A percentile compares a stretch with the other conserved stretches of the same genome.
These are phyloP conservation scores for Drosophila quasianomalipes DNA, from an alignment of 2,888 invertebrate species.

Conservation along the genomic window DNA sequence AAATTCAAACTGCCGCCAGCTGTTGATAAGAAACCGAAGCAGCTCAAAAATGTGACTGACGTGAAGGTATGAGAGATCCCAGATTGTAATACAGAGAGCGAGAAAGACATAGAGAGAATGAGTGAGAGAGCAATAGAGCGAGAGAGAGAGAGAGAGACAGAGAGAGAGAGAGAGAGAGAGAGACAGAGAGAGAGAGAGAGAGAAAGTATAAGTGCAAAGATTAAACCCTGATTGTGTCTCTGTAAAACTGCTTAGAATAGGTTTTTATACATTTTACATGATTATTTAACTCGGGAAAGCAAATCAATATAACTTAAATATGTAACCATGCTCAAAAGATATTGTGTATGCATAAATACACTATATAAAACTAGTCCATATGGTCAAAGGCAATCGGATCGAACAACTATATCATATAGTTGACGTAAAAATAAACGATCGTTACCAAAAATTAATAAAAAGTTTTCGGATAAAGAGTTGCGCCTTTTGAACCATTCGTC, in stretches of 20 bases:
- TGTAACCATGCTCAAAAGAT: background rate
- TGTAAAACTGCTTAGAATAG: background rate
- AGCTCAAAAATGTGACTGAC: conserved; percentile 16
- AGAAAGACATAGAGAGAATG: background rate
- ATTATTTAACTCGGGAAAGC: background rate
- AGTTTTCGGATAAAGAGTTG: background rate
- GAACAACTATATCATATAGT: too few relatives aligned
- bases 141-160: background rate
- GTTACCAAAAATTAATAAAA: background rate
- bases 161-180: too few relatives aligned
- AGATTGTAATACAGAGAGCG: conserved; percentile 8
- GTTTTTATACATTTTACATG: background rate
- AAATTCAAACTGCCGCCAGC: conserved; percentile 39
- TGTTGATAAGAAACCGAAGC: conserved; percentile 51
- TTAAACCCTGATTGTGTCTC: background rate
- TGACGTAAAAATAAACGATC: background rate
- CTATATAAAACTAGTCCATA: too few relatives aligned
- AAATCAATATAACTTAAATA: background rate
- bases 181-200: too few relatives aligned
- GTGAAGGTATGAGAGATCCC: conserved; percentile 21
- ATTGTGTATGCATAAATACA: background rate
- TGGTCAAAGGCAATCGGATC: too few relatives aligned
- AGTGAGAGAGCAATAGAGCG: background rate
- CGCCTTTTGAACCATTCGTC: background rate
- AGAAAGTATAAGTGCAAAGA: conserved; percentile 2